These are phyloP conservation scores for Porites lutea DNA, from an alignment of 64 coral and sea anemone species.

Conservation along the genomic window DNA sequence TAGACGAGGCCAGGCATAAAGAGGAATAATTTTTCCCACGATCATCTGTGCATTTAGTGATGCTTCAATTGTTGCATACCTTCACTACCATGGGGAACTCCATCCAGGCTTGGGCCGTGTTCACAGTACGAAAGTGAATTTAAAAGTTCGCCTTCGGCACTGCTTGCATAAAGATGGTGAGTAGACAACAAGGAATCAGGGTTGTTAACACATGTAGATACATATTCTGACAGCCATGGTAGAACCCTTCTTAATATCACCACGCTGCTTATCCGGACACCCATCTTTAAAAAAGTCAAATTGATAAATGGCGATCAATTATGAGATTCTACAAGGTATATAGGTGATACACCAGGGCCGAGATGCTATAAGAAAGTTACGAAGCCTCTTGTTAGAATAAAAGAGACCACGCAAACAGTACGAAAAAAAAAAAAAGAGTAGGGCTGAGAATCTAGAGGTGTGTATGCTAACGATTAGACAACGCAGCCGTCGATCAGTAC, in stretches of 20 bases:
- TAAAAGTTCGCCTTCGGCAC: slow-evolving; percentile 5
- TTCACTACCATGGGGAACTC: background rate
- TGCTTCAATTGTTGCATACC: background rate
- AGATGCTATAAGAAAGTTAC: too few species aligned
- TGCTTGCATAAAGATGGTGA: slow-evolving; percentile 14
- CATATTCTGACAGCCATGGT: slow-evolving; percentile 71
- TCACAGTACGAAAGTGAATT: slow-evolving; percentile 75
- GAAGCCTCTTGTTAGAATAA: too few species aligned
- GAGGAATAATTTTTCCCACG: too few species aligned
- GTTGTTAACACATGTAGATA: slow-evolving; percentile 38
- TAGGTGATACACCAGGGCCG: background rate
- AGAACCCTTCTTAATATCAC: slow-evolving; percentile 59
- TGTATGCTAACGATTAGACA: too few species aligned
- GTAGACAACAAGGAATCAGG: slow-evolving; percentile 19
- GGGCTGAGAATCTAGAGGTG: too few species aligned
- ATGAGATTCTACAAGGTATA: background rate
- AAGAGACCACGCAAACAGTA: too few species aligned
- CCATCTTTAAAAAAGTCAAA: slow-evolving; percentile 66
- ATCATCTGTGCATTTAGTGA: too few species aligned
- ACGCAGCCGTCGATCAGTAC: too few species aligned
- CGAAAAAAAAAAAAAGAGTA: too few species aligned
- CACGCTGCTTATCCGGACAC: slow-evolving; percentile 62
- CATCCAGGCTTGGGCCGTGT: slow-evolving; percentile 77
- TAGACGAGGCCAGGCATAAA: too few species aligned
- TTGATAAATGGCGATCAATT: background rate